Evolutionary conservation across 2,888 invertebrate species (phyloP), one percentile per base, ranked within the genome.

Genomic region (Hofmannophila pseudospretella): DNA sequence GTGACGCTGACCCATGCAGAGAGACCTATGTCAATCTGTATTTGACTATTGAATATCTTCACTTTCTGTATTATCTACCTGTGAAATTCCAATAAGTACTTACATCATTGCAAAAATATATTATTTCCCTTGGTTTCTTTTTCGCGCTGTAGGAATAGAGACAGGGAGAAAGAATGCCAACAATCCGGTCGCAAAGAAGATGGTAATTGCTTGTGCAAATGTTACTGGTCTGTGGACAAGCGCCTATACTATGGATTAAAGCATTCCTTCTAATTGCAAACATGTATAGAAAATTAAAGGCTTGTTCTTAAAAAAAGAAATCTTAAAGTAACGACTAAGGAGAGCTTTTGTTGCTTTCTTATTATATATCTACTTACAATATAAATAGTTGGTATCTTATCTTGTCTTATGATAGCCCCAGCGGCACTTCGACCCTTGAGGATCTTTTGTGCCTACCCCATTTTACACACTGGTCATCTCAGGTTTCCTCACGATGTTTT

Each of bases 151-250:
- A 61, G 54, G 67, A 70, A 67, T 63, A 64, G 65, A 67, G 62
- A 65, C 60, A 62, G 55, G 54, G 60, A 68, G 65, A n/a, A 72
- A 69, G 69, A 71, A 78, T 77, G 72, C 53, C 51, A 67, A 66
- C 67, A 66, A 68, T 71, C 76, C 67, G 67, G 72, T 73, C 65
- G 58, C 51, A 47, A 56, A 54, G 62, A 58, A 58, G 68, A 72
- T 71, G 72, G 69, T 79, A 78, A 80, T 77, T 75, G 72, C 66
- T 59, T 64, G 52, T 47, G 60, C 65, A 67, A 58, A 60, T 66
- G 57, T 28, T 27, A 32, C 26, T 14, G 14, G 22, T 33, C 38
- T 25, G 14, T 12, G 13, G 20, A 25, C 34, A 33, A 37, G 34
- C 36, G 28, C 36, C 42, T 37, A n/a, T n/a, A 34, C 39, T 36